Conservation (phyloP, 2,797 vertebrate genomes). For the Neosalanx taihuensis region DNA sequence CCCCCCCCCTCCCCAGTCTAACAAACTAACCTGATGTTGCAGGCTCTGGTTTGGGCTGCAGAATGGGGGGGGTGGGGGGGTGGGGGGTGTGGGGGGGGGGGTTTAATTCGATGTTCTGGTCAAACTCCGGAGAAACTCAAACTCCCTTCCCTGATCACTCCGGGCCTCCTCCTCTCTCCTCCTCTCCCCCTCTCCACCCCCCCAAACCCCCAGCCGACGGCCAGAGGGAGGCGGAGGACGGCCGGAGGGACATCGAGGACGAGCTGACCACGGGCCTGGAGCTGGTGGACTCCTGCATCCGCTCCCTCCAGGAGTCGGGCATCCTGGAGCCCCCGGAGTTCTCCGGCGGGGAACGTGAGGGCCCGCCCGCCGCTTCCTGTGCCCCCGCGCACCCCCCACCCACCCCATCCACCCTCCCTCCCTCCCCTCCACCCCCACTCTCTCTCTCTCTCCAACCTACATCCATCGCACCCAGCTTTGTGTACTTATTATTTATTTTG, state of each 20-base stretch:
- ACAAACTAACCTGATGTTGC: not conserved
- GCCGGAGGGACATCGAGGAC: conserved; percentile 97
- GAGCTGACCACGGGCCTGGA: conserved; percentile 96
- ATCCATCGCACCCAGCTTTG: no score
- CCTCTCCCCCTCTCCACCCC: conserved; percentile 21
- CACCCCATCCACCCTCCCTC: no score
- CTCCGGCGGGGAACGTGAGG: conserved; percentile 88
- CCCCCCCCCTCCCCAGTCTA: not conserved
- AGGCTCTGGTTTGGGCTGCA: not conserved
- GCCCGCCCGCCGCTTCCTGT: not conserved
- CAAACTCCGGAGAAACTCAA: no score
- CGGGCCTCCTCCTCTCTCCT: not conserved
- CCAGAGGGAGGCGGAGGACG: conserved; percentile 95
- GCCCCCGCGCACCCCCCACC: not conserved
- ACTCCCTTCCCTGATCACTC: not conserved
- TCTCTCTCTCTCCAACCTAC: not conserved
- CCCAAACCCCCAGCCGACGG: conserved; percentile 75
- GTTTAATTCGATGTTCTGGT: not conserved
- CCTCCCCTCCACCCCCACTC: no score
- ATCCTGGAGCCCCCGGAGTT: conserved; percentile 91
- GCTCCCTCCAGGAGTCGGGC: conserved; percentile 95
- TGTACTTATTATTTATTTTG: no score
- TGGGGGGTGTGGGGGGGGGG: not conserved
- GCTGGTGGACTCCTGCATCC: conserved; percentile 97
- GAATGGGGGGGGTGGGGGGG: not conserved